Evolutionary conservation across 2,113 vertebrate genomes (phyloP), one percentile per base, ranked within the genome.

Genomic region (Zapornia atra): DNA sequence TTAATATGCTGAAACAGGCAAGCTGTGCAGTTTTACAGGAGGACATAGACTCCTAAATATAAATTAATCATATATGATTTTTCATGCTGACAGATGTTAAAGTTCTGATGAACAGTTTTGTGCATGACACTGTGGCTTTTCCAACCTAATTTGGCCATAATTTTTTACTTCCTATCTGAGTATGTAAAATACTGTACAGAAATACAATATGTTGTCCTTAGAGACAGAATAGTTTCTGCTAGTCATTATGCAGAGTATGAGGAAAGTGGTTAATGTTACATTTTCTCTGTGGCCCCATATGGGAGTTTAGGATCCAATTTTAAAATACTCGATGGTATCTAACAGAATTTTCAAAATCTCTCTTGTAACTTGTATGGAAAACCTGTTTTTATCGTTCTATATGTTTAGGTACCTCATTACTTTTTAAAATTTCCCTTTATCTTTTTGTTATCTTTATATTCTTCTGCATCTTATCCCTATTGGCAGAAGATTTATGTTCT

Each of bases 61-160:
- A 63, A 92, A 94, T 84, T 88, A 92, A 94, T 96, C 85, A 68
- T 73, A 6, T 25, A 38, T 78, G 48, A 75, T 82, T 96, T 92
- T 90, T 77, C 50, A 44, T 73, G 64, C 73, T 92, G 76, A 53
- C 73, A 95, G 69, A 84, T 79, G 68, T 70, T 80, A 14, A 70
- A 50, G 17, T 85, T 82, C 34, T 61, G 68, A 90, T 57, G 24
- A 92, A 46, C 24, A 59, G 15, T 60, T 94, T 71, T 78, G 33
- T 79, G 34, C 36, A 10, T 51, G 46, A 36, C 31, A 8, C 48
- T 69, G 70, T 78, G 38, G 21, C 50, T 72, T 84, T 84, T 95
- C 60, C 15, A 33, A 65, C 29, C 28, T 87, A 50, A 77, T 79
- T 80, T 92, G 24, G 25, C 19, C 51, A 25, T 59, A 59, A 36